Percentiles rank a stretch among this genome's conserved stretches.
Conservation (phyloP, 1,140 invertebrate genomes). For the Brachionus plicatilis region DNA sequence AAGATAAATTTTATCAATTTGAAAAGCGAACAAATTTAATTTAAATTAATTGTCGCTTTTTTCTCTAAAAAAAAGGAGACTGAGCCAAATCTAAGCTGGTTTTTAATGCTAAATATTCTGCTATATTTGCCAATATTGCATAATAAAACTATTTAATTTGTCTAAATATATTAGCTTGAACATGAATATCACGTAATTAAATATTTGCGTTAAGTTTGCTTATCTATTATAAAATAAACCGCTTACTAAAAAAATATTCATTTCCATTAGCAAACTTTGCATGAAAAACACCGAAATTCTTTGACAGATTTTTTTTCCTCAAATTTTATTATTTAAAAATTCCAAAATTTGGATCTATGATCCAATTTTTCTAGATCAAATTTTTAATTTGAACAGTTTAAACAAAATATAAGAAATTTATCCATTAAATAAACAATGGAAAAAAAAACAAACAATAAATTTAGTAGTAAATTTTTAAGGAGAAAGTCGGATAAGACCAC, state of each 20-base stretch:
- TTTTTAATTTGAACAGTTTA: too few relatives aligned
- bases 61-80: not conserved
- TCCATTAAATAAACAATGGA: too few relatives aligned
- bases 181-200: not conserved
- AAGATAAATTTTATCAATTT: slow-evolving; percentile 9
- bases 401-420: too few relatives aligned
- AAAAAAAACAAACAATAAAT: too few relatives aligned
- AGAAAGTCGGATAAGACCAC: too few relatives aligned
- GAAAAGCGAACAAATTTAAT: slow-evolving; percentile 11
- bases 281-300: not conserved
- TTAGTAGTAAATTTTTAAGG: too few relatives aligned
- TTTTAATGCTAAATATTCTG: not conserved
- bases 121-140: not conserved
- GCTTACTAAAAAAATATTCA: not conserved
- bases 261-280: not conserved
- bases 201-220: not conserved
- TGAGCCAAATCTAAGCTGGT: not conserved
- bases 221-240: not conserved
- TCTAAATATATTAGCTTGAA: not conserved
- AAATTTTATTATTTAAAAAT: not conserved
- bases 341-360: too few relatives aligned
- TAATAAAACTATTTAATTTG: not conserved
- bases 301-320: not conserved
- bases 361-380: too few relatives aligned
- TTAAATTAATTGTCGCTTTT: not conserved